Conservation (phyloP, 2,113 vertebrate species). For the Sinocyclocheilus grahami region DNA sequence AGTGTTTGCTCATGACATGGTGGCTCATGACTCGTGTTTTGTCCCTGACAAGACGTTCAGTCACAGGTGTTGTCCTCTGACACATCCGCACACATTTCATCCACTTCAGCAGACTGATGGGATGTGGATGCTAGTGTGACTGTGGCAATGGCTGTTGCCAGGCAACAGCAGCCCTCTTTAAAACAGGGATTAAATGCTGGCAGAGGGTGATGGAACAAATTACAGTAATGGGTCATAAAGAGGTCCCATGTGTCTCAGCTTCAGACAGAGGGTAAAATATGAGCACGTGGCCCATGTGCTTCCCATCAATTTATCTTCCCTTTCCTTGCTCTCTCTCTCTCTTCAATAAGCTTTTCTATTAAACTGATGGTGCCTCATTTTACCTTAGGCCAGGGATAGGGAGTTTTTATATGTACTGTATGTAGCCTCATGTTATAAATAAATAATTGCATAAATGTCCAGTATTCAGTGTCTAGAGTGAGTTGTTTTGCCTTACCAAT, state of each 20-base stretch:
- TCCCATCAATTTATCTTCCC: conserved; percentile 9
- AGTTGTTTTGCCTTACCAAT: neutral
- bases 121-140: conserved; percentile 39
- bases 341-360: neutral
- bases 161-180: conserved; percentile 53
- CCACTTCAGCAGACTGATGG: conserved; percentile 48
- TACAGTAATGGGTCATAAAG: conserved; percentile 40
- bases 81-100: conserved; percentile 38
- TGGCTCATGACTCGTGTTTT: conserved; percentile 20
- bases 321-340: neutral
- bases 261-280: conserved; percentile 10
- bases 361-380: neutral
- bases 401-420: neutral
- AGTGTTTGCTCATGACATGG: neutral
- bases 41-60: neutral
- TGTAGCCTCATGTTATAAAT: neutral
- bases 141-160: conserved; percentile 60
- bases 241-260: conserved; percentile 38
- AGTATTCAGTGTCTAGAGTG: neutral
- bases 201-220: conserved; percentile 48
- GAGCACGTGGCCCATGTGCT: neutral
- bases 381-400: neutral
- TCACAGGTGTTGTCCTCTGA: conserved; percentile 27
- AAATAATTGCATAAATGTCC: neutral
- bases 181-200: conserved; percentile 39